phyloP scores from a whole-genome alignment of 2,888 invertebrate genomes.

The Choristoneura rosaceana region DNA sequence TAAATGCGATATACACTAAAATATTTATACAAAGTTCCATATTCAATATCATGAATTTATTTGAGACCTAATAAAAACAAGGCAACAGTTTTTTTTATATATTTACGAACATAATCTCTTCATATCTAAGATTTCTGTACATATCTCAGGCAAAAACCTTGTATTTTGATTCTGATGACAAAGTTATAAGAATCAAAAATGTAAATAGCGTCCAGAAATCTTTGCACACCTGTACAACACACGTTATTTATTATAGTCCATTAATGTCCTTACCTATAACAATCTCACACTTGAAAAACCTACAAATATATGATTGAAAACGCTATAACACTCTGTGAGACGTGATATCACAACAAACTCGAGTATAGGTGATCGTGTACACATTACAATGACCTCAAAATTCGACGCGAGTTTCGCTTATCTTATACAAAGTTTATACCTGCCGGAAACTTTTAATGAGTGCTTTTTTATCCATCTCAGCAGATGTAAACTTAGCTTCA shows the following conservation, averaged over 20 bases:
- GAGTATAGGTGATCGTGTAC: slow-evolving; percentile 39
- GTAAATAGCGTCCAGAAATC: not conserved
- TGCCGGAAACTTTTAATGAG: not conserved
- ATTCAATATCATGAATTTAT: slow-evolving; percentile 57
- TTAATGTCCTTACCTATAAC: slow-evolving; percentile 60
- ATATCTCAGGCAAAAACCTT: not conserved
- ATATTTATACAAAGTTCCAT: slow-evolving; percentile 46
- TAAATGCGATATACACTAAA: slow-evolving; percentile 60
- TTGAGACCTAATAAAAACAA: slow-evolving; percentile 67
- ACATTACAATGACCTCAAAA: slow-evolving; percentile 23
- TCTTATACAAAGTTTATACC: not conserved
- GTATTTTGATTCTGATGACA: slow-evolving; percentile 17
- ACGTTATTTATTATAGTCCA: slow-evolving; percentile 42
- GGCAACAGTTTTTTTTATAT: slow-evolving; percentile 63
- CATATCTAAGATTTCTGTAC: slow-evolving; percentile 11
- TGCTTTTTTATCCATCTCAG: not conserved
- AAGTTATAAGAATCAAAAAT: slow-evolving; percentile 21
- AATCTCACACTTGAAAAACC: slow-evolving; percentile 60
- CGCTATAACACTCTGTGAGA: slow-evolving; percentile 44
- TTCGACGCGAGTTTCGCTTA: not conserved
- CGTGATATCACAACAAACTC: slow-evolving; percentile 48
- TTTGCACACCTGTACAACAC: slow-evolving; percentile 7
- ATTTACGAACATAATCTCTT: slow-evolving; percentile 47
- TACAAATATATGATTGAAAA: slow-evolving; percentile 26
- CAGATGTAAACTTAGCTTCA: not conserved